phyloP scores from a whole-genome alignment of 2,888 invertebrate genomes.

The Meiosimyza decipiens region DNA sequence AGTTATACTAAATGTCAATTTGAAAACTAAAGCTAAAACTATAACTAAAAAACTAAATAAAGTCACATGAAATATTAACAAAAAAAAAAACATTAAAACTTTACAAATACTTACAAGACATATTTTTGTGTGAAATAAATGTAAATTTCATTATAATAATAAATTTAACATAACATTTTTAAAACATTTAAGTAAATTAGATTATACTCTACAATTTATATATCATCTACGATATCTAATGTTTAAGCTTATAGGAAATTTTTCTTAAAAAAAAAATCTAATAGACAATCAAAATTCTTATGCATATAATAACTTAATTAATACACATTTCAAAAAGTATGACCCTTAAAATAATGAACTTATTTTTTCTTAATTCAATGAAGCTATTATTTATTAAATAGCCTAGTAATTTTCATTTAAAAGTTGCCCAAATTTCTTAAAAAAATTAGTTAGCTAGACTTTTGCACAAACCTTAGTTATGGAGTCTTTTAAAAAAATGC shows the following conservation, averaged over 20 bases:
- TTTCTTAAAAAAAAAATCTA: slow-evolving; percentile 7
- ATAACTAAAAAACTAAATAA: neutral
- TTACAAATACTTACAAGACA: slow-evolving; percentile 37
- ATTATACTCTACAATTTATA: neutral
- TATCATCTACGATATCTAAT: neutral
- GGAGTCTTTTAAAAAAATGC: too few species aligned
- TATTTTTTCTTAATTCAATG: too few species aligned
- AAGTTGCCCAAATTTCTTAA: too few species aligned
- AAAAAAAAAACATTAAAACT: slow-evolving; percentile 35
- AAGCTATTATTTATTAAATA: too few species aligned
- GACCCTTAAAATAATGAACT: too few species aligned
- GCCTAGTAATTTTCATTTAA: too few species aligned
- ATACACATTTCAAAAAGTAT: neutral
- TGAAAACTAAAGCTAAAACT: slow-evolving; percentile 25
- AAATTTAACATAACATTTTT: slow-evolving; percentile 22
- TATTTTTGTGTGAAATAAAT: slow-evolving; percentile 35
- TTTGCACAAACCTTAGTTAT: too few species aligned
- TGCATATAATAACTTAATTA: slow-evolving; percentile 16
- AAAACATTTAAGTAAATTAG: slow-evolving; percentile 8
- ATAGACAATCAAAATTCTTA: slow-evolving; percentile 60
- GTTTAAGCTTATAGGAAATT: neutral
- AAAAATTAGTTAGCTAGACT: too few species aligned
- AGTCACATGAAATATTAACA: slow-evolving; percentile 13
- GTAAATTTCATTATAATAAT: slow-evolving; percentile 10
- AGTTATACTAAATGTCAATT: slow-evolving; percentile 52